Evolutionary conservation across 2,888 invertebrate genomes (phyloP).

Genomic region (Noctua comes): DNA sequence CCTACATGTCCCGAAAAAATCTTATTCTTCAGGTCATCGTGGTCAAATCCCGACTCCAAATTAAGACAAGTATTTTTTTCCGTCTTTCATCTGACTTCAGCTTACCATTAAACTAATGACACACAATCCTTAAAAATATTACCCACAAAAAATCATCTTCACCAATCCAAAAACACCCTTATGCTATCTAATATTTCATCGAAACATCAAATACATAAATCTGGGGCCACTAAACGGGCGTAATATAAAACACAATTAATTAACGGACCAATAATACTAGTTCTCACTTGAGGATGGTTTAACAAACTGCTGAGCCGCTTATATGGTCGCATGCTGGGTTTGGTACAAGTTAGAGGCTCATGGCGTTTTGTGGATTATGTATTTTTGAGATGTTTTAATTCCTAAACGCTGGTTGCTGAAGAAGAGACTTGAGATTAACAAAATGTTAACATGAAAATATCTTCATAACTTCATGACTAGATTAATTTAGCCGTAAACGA

Average conservation of each 20-base stretch:
- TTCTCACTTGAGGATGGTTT: slow-evolving; percentile 75
- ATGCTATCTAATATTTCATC: slow-evolving; percentile 59
- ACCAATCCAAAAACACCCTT: slow-evolving; percentile 21
- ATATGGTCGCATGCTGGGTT: slow-evolving; percentile 74
- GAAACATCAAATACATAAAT: slow-evolving; percentile 65
- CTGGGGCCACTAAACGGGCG: slow-evolving; percentile 66
- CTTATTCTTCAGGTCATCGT: not conserved
- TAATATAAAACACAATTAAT: slow-evolving; percentile 79
- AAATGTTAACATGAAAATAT: not conserved
- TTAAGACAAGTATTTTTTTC: not conserved
- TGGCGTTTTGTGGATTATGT: not conserved
- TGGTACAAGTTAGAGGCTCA: slow-evolving; percentile 25
- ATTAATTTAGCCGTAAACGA: not conserved
- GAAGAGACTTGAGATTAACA: not conserved
- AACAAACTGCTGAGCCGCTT: slow-evolving; percentile 74
- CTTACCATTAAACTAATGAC: not conserved
- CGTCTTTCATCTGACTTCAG: not conserved
- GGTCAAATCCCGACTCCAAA: not conserved
- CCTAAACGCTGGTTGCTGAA: not conserved
- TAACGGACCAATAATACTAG: slow-evolving; percentile 73
- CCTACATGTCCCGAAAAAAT: not conserved
- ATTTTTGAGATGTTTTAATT: not conserved
- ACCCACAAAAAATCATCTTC: not conserved
- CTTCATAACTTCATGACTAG: not conserved
- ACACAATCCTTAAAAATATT: slow-evolving; percentile 26